A percentile compares a stretch with the other conserved stretches of the same genome.
These are phyloP conservation scores for Napeogenes inachia DNA, from an alignment of 2,888 invertebrate species.

Conservation along the genomic window DNA sequence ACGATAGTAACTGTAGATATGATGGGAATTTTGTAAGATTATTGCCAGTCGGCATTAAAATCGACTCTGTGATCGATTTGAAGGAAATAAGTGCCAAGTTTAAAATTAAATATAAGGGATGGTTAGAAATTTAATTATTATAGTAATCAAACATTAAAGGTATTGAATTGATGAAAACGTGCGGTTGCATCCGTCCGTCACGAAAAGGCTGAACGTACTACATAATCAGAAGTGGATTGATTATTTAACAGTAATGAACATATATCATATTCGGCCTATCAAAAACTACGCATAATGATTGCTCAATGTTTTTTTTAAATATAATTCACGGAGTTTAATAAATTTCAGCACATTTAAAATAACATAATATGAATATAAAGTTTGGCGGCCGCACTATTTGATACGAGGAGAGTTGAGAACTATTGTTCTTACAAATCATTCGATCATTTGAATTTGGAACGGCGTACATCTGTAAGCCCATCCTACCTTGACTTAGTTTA, in stretches of 20 bases:
- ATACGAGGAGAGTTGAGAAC: constrained; percentile 10
- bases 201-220: constrained; percentile 42
- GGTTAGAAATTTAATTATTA: constrained; percentile 18
- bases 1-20: constrained; percentile 8
- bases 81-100: constrained; percentile 33
- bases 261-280: constrained; percentile 2
- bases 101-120: constrained; percentile 24
- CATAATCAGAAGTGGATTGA: neutral
- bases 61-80: constrained; percentile 32
- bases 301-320: neutral
- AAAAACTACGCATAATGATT: neutral
- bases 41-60: constrained; percentile 20
- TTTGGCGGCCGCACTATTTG: constrained; percentile 16
- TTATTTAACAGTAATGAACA: neutral
- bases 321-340: neutral
- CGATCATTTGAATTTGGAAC: constrained; percentile 10
- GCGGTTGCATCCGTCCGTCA: constrained; percentile 54
- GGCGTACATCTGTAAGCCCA: constrained; percentile 16
- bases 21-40: constrained; percentile 8
- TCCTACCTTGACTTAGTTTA: constrained; percentile 22
- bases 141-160: constrained; percentile 25
- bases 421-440: constrained; percentile 11
- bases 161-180: constrained; percentile 38
- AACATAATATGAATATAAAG: constrained; percentile 1
- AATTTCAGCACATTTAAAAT: neutral